These are phyloP conservation scores for Balanococcus diminutus DNA, from an alignment of 2,888 invertebrate species.

Conservation along the genomic window DNA sequence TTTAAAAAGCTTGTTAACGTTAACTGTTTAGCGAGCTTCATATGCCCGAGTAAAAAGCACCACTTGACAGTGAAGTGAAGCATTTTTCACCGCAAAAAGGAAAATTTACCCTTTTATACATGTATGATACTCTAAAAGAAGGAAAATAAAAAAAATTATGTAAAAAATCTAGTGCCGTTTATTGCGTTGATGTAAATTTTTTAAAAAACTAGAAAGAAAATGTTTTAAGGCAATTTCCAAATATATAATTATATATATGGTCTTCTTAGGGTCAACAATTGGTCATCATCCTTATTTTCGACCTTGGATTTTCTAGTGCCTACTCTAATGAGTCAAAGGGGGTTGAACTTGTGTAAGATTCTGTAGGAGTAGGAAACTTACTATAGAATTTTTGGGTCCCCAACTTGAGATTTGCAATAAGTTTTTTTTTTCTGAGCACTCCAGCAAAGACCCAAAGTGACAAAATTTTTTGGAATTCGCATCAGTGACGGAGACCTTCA, in stretches of 20 bases:
- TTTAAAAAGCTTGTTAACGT: slow-evolving; percentile 12
- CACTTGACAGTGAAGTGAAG: slow-evolving; percentile 8
- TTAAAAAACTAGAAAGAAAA: not conserved
- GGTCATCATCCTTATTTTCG: no score
- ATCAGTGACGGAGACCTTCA: no score
- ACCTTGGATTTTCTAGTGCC: no score
- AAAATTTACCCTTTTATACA: slow-evolving; percentile 10
- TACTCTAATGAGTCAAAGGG: no score
- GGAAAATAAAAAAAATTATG: not conserved
- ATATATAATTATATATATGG: not conserved
- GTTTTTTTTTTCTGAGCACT: no score
- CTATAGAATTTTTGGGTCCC: no score
- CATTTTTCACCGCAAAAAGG: slow-evolving; percentile 1
- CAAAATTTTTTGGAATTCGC: no score
- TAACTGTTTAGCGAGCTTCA: slow-evolving; percentile 1
- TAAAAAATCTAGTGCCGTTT: slow-evolving; percentile 9
- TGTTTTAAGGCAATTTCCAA: not conserved
- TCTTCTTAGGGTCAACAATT: no score
- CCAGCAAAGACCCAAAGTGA: no score
- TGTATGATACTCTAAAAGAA: not conserved
- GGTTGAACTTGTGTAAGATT: no score
- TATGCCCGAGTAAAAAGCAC: not conserved
- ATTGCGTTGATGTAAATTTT: slow-evolving; percentile 4
- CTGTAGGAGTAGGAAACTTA: no score
- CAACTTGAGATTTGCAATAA: no score